A percentile compares a stretch with the other conserved stretches of the same genome.
These are phyloP conservation scores for Cheilosia variabilis DNA, from an alignment of 2,888 invertebrate genomes.

Conservation along the genomic window DNA sequence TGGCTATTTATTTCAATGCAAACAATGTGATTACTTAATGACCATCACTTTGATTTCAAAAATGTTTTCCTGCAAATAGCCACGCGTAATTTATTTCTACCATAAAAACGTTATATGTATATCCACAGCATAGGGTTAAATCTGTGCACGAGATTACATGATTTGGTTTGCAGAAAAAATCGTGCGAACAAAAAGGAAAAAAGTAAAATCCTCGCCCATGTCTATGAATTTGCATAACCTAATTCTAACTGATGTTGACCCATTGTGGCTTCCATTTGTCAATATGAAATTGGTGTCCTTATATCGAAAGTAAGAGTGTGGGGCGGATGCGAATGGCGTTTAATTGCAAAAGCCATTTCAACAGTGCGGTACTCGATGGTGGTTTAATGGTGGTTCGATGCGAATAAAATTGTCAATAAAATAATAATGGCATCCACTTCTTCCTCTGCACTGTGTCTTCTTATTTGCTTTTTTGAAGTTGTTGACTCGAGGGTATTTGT, in stretches of 20 bases:
- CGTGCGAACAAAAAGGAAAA: no score
- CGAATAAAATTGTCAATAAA: slow-evolving; percentile 36
- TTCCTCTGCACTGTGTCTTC: background rate
- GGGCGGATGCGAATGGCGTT: slow-evolving; percentile 13
- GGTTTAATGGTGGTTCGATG: slow-evolving; percentile 24
- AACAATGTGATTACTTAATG: slow-evolving; percentile 26
- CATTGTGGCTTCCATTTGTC: slow-evolving; percentile 11
- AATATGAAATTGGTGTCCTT: background rate
- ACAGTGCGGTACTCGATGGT: slow-evolving; percentile 13
- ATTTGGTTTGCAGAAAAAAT: no score
- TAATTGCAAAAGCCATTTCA: slow-evolving; percentile 41
- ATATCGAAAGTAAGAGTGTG: background rate
- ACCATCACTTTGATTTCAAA: slow-evolving; percentile 26
- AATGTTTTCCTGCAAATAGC: background rate
- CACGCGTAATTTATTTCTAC: no score
- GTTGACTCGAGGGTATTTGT: background rate
- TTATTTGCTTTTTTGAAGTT: background rate
- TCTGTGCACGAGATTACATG: no score
- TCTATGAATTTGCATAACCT: slow-evolving; percentile 34
- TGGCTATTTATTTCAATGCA: slow-evolving; percentile 17
- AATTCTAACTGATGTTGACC: slow-evolving; percentile 13
- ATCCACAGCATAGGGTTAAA: no score
- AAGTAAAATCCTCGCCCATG: background rate
- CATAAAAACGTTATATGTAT: no score
- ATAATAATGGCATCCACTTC: slow-evolving; percentile 25